Percentiles rank a stretch among this genome's conserved stretches.
Evolutionary conservation across 2,888 invertebrate species (phyloP).

Genomic region (Colostygia pectinataria): DNA sequence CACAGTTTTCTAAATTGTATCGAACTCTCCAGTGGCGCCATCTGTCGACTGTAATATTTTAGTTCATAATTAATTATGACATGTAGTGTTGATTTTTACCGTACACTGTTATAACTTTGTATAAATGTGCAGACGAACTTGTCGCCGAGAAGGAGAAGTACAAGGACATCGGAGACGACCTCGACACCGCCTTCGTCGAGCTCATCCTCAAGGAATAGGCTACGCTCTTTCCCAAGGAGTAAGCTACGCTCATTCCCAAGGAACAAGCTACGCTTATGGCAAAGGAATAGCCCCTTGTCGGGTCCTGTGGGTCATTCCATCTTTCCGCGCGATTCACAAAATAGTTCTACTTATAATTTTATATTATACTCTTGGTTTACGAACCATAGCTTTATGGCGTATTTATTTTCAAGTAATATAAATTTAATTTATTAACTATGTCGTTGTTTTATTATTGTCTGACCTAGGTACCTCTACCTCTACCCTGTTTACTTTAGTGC

Average conservation of each 20-base stretch:
- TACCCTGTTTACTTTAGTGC: too few species aligned
- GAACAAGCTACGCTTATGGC: constrained; percentile 70
- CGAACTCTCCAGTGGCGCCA: constrained; percentile 8
- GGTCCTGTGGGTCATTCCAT: constrained; percentile 35
- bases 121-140: constrained; percentile 90
- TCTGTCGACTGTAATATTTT: background rate
- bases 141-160: constrained; percentile 99
- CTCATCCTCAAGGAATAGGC: constrained; percentile 89
- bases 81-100: constrained; percentile 4
- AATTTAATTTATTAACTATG: constrained; percentile 74
- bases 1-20: background rate
- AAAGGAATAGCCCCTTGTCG: constrained; percentile 54
- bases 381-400: constrained; percentile 76
- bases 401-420: constrained; percentile 79
- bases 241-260: constrained; percentile 78
- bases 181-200: constrained; percentile 99
- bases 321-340: constrained; percentile 61
- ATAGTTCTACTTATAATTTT: constrained; percentile 74
- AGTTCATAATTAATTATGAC: background rate
- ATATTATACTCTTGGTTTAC: constrained; percentile 78
- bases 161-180: constrained; percentile 99
- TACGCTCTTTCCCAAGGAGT: constrained; percentile 83
- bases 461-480: too few species aligned
- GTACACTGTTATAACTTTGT: constrained; percentile 32
- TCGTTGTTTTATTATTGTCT: constrained; percentile 45